These are phyloP conservation scores for Prunella strophiata DNA, from an alignment of 2,797 vertebrate species.

Conservation along the genomic window DNA sequence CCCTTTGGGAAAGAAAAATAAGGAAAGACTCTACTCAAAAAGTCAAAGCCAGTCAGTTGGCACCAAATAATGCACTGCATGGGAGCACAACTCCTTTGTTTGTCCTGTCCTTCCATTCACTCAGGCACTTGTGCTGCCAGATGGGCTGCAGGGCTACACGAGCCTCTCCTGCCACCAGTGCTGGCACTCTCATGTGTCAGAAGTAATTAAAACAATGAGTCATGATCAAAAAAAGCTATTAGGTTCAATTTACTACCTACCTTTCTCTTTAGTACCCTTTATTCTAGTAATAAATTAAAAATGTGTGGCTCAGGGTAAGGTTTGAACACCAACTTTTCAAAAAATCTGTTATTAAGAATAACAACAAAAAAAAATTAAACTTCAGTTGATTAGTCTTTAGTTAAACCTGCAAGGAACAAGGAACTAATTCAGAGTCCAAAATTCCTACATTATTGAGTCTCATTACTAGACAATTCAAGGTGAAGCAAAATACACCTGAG, in stretches of 20 bases:
- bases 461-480: neutral
- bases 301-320: neutral
- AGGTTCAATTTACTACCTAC: neutral
- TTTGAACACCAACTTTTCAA: neutral
- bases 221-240: neutral
- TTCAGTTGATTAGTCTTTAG: neutral
- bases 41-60: neutral
- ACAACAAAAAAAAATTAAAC: neutral
- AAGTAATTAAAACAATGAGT: neutral
- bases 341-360: neutral
- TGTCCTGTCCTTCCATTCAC: neutral
- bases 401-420: neutral
- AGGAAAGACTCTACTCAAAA: neutral
- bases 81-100: rapidly evolving
- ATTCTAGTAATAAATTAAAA: neutral
- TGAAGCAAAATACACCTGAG: neutral
- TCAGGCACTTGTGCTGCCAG: neutral
- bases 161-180: neutral
- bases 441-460: neutral
- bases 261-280: neutral
- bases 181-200: neutral
- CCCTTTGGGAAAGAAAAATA: neutral
- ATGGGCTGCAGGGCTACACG: neutral
- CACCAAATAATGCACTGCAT: neutral
- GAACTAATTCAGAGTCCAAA: neutral